Conservation (phyloP, 1,140 invertebrate species). For the Coelopa frigida region DNA sequence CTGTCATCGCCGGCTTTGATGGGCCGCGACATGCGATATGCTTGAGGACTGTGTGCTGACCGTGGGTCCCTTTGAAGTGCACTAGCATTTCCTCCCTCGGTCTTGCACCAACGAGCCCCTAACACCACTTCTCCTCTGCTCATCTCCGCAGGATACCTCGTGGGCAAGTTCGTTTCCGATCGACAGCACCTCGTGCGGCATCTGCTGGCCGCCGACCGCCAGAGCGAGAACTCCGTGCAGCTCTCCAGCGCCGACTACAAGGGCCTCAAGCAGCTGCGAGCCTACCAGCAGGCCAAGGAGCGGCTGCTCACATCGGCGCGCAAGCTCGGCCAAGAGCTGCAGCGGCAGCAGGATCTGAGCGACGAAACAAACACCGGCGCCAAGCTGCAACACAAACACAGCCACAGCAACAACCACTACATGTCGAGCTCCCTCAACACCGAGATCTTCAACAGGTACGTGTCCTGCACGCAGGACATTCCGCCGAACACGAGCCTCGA, state of each 20-base stretch:
- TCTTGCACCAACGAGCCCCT: no score
- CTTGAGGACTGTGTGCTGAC: no score
- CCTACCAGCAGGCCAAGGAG: conserved; percentile 34
- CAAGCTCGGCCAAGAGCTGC: conserved; percentile 29
- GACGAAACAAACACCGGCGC: no score
- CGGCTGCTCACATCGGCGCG: conserved; percentile 28
- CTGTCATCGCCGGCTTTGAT: no score
- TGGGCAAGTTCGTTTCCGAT: conserved; percentile 41
- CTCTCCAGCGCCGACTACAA: conserved; percentile 31
- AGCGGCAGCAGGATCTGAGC: no score
- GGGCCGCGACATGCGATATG: no score
- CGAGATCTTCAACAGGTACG: conserved; percentile 41
- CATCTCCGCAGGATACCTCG: conserved; percentile 29
- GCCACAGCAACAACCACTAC: conserved; percentile 34
- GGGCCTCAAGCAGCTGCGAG: conserved; percentile 31
- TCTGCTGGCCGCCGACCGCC: conserved; percentile 22
- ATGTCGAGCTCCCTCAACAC: conserved; percentile 38
- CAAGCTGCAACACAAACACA: no score
- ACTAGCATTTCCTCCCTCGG: no score
- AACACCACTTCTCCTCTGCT: conserved; percentile 16
- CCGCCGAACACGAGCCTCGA: conserved; percentile 37
- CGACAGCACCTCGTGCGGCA: conserved; percentile 40
- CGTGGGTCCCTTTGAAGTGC: no score
- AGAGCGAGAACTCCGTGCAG: conserved; percentile 8
- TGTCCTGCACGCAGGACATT: conserved; percentile 40